Percentiles rank a stretch among this genome's conserved stretches.
phyloP scores from a whole-genome alignment of 2,797 vertebrate genomes.

The Sebastes cheni region DNA sequence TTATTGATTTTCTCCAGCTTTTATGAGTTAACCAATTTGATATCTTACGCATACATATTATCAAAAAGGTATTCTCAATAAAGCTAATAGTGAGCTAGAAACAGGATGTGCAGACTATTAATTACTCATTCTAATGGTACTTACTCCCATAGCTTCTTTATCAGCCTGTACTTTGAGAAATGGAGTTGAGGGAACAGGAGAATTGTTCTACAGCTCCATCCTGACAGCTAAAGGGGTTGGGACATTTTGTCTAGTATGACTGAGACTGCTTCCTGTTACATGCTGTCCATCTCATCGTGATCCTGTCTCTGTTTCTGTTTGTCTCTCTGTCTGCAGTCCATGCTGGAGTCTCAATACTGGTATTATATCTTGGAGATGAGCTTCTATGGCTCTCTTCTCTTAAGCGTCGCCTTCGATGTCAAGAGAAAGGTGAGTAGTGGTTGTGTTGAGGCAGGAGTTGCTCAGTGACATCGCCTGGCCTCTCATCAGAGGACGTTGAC shows the following conservation, averaged over 20 bases:
- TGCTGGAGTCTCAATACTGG: slow-evolving; percentile 95
- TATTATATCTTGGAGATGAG: slow-evolving; percentile 93
- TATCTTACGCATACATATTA: too few species aligned
- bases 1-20: too few species aligned
- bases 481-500: too few species aligned
- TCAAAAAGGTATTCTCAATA: too few species aligned
- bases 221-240: background rate
- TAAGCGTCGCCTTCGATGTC: slow-evolving; percentile 89
- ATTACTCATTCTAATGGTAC: too few species aligned
- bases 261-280: slow-evolving; percentile 37
- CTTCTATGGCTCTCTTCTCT: slow-evolving; percentile 92
- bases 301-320: background rate
- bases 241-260: background rate
- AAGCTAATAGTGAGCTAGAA: too few species aligned
- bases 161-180: background rate
- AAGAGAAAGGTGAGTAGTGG: slow-evolving; percentile 90
- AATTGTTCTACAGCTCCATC: slow-evolving; percentile 7
- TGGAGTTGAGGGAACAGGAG: background rate
- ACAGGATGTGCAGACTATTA: too few species aligned
- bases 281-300: background rate
- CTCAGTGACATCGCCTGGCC: too few species aligned
- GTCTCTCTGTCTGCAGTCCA: slow-evolving; percentile 76
- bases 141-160: background rate
- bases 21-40: too few species aligned
- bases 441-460: background rate